Percentiles rank a stretch among this genome's conserved stretches.
Conservation (phyloP, 1,140 invertebrate genomes). For the Drosophila oshimai region DNA sequence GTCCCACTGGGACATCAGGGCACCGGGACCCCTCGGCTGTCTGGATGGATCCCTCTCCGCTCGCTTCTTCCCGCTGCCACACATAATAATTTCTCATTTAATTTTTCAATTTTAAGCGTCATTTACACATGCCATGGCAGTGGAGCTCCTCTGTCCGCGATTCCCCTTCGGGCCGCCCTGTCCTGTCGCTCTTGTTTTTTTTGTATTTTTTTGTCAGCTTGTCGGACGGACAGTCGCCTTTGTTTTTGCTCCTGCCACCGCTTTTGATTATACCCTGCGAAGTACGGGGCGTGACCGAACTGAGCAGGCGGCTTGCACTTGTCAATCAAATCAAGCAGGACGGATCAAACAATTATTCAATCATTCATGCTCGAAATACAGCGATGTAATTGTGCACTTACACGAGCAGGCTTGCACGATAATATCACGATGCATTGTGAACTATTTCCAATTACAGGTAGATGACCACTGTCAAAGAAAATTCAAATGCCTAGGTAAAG, state of each 20-base stretch:
- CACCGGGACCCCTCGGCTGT: not conserved
- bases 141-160: constrained; percentile 58
- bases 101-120: constrained; percentile 82
- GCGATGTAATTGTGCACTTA: not conserved
- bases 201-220: constrained; percentile 25
- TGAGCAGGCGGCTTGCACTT: constrained; percentile 4
- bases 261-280: constrained; percentile 39
- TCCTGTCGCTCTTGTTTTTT: not conserved
- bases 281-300: not conserved
- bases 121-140: constrained; percentile 72
- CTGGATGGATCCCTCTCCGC: not conserved
- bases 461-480: no score
- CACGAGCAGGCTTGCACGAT: not conserved
- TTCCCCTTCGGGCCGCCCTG: constrained; percentile 29
- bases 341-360: constrained; percentile 10
- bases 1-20: constrained; percentile 38
- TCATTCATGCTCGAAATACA: not conserved
- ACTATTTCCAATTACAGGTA: no score
- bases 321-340: constrained; percentile 7
- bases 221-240: constrained; percentile 12
- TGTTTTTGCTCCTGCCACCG: constrained; percentile 22
- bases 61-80: constrained; percentile 47
- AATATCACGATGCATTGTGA: not conserved
- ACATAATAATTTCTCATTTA: constrained; percentile 82
- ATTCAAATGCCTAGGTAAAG: no score